Evolutionary conservation across 2,888 invertebrate species (phyloP), one percentile per base, ranked within the genome.

Genomic region (Bimastos eiseni): DNA sequence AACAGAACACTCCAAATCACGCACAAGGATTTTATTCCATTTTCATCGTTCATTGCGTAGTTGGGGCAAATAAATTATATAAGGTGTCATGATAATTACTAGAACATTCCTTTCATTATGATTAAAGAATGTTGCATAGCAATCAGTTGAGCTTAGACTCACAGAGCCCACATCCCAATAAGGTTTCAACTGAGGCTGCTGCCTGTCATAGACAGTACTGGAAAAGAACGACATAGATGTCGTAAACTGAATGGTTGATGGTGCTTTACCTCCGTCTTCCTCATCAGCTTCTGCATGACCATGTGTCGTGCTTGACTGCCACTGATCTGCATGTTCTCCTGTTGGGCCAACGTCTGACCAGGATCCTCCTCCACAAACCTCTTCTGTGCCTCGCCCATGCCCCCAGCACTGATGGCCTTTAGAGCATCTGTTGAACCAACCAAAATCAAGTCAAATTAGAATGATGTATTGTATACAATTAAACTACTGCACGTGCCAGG

Each of bases 251-350:
- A 30, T 55, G 55, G 55, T 30, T 55, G 24, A 24, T 55, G 55
- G 34, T 4, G 19, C 36, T 37, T 49, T 44, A 90, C 91, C 89
- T 91, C 91, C 11, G 38, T 90, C 38, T 89, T 38, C 36, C 98
- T 96, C 98, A 98, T 98, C n/a, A 98, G 95, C 94, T 98, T 97
- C 95, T 98, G 98, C 98, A 97, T 97, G 89, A 97, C 97, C 93
- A 97, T 96, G 94, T 97, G 97, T 89, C 97, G 95, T 1, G 97
- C 97, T 94, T 97, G 97, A 94, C 97, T 97, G 89, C 97, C 98
- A 92, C 96, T 96, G 93, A 96, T 96, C 91, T 96, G 95, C 94
- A 96, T 95, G 92, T 96, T 96, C 93, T 96, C 96, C 92, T 95
- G 95, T 90, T 94, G 94, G 84, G 90, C 90, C 37, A 89, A 34